These are phyloP conservation scores for Orthosia gothica DNA, from an alignment of 2,888 invertebrate species.

Conservation along the genomic window DNA sequence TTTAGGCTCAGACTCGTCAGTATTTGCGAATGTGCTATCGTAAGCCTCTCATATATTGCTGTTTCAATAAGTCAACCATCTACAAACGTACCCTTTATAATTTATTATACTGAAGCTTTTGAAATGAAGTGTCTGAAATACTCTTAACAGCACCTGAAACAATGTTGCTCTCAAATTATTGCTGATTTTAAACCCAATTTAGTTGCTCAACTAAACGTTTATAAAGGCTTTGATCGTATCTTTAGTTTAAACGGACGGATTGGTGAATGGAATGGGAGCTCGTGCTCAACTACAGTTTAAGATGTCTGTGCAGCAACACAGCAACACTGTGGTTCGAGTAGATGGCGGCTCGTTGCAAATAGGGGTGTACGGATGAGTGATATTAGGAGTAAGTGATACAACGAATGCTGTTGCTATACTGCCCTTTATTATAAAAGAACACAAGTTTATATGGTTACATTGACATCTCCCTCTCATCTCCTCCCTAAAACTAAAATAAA, in stretches of 20 bases:
- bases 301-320: neutral
- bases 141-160: slow-evolving; percentile 11
- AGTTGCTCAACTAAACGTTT: slow-evolving; percentile 28
- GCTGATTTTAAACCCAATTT: slow-evolving; percentile 46
- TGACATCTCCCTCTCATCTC: too few relatives aligned
- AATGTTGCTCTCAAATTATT: slow-evolving; percentile 21
- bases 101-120: slow-evolving; percentile 1
- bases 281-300: slow-evolving; percentile 14
- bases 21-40: slow-evolving; percentile 28
- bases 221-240: slow-evolving; percentile 36
- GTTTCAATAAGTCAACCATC: slow-evolving; percentile 40
- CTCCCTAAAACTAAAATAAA: too few relatives aligned
- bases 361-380: too few relatives aligned
- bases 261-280: slow-evolving; percentile 24
- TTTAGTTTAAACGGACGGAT: slow-evolving; percentile 17
- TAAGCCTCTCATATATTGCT: slow-evolving; percentile 33
- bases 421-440: too few relatives aligned
- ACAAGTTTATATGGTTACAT: too few relatives aligned
- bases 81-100: slow-evolving; percentile 7
- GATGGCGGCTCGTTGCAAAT: slow-evolving; percentile 32
- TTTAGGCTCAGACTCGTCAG: slow-evolving; percentile 39
- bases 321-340: slow-evolving; percentile 15
- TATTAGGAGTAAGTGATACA: too few relatives aligned
- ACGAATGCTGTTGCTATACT: too few relatives aligned
- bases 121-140: slow-evolving; percentile 7